These are phyloP conservation scores for Cheirogaleus major DNA, from an alignment of 2,797 vertebrate species.

Conservation along the genomic window DNA sequence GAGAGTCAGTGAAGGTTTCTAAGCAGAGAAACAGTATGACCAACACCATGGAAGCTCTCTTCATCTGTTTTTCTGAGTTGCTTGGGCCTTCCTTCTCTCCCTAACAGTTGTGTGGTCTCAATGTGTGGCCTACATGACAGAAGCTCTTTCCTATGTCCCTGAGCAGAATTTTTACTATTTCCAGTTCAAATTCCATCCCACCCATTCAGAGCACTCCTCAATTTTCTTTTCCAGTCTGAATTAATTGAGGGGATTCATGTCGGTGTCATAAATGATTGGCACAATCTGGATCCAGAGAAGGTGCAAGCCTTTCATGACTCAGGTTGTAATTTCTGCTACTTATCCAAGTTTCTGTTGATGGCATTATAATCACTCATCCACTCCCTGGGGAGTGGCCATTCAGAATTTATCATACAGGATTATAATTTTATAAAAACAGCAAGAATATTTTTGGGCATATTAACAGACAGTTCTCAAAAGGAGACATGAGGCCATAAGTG, in stretches of 20 bases:
- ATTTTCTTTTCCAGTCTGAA: neutral
- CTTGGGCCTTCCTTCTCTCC: neutral
- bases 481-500: neutral
- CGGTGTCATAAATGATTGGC: constrained; percentile 4
- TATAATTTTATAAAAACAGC: neutral
- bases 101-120: neutral
- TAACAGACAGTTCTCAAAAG: constrained; percentile 42
- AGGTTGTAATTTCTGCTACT: neutral
- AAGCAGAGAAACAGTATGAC: neutral
- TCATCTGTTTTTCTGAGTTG: neutral
- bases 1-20: neutral
- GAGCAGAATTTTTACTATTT: neutral
- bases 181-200: neutral
- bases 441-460: constrained; percentile 8
- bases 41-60: neutral
- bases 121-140: neutral
- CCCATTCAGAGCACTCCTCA: neutral
- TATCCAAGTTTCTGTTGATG: neutral
- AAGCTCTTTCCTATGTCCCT: neutral
- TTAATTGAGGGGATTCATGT: neutral
- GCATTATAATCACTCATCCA: constrained; percentile 7
- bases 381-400: neutral
- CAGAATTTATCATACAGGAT: neutral
- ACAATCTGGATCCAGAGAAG: constrained; percentile 37
- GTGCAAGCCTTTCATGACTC: neutral